Conservation (phyloP, 2,797 vertebrate genomes). For the Sebastes dallii region DNA sequence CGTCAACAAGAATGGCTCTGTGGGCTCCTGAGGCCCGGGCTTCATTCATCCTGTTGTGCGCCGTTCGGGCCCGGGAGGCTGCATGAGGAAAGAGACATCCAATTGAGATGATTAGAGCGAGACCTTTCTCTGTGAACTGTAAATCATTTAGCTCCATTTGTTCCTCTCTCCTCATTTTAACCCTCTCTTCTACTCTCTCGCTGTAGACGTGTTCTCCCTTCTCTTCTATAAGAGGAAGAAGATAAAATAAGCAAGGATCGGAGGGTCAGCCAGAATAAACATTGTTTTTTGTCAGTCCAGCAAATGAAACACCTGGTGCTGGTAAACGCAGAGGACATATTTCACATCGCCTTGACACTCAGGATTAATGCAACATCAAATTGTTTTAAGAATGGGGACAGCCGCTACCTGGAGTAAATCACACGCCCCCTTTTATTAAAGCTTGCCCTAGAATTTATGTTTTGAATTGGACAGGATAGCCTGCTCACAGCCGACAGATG, state of each 20-base stretch:
- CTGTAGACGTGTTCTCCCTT: constrained; percentile 28
- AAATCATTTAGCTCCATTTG: constrained; percentile 53
- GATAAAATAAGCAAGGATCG: constrained; percentile 65
- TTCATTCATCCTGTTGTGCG: constrained; percentile 2
- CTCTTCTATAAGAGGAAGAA: constrained; percentile 40
- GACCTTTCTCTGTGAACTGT: constrained; percentile 18
- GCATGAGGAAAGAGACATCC: constrained; percentile 16
- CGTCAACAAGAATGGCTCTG: background rate
- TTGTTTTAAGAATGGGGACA: constrained; percentile 78
- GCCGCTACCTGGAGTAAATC: constrained; percentile 73
- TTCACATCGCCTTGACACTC: constrained; percentile 71
- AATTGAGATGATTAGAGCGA: constrained; percentile 37
- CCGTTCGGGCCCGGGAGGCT: constrained; percentile 7
- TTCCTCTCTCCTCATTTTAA: constrained; percentile 32
- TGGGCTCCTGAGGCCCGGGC: background rate
- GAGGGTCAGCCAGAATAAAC: constrained; percentile 79
- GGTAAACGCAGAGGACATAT: constrained; percentile 72
- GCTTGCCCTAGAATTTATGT: constrained; percentile 69
- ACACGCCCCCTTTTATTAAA: constrained; percentile 77
- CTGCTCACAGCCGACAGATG: constrained; percentile 46
- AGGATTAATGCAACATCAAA: constrained; percentile 79
- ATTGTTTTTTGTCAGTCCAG: constrained; percentile 74
- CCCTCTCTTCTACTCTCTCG: constrained; percentile 8
- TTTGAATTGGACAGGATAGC: constrained; percentile 51
- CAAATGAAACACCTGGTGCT: constrained; percentile 85